Evolutionary conservation across 2,888 invertebrate species (phyloP), one percentile per base, ranked within the genome.

Genomic region (Conops quadrifasciatus): DNA sequence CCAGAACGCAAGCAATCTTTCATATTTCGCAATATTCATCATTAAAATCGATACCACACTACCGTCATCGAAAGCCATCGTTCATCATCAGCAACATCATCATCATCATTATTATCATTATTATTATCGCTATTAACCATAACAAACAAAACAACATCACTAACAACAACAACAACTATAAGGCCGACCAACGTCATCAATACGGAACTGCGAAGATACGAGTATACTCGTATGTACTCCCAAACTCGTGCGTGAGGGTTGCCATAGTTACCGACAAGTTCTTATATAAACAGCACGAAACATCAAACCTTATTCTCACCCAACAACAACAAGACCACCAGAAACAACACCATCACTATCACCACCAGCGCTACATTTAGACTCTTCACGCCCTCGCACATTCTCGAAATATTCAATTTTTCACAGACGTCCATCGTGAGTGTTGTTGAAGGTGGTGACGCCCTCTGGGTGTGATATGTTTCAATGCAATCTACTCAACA

Each of bases 401-500:
- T 16, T 13, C 21, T 16, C 13, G 28, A 60, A 68, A 51, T 36
- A 68, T 68, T 47, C 51, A 68, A 68, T 62, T 68, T 68, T 68
- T 68, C 68, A 62, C 56, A 58, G 26, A 28, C 58, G 58, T 56
- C 36, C 43, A 45, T 45, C 30, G 67, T 30, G 9, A 43, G n/a
- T 16, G 19, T 58, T 24, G 24, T 24, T 1, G 11, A 13, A 3
- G 2, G 53, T n/a, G 11, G 26, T 28, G 36, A 24, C 60, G 62
- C 60, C 62, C 62, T 62, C 51, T 68, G 62, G 68, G 68, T 60
- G 62, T 68, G 68, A 68, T 68, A 49, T 47, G 49, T 51, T 68
- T 60, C 68, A 68, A 68, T 68, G 68, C 62, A 68, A 62, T 68
- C 62, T 36, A 68, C 68, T 68, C 68, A 67, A 9, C 59, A 58